Evolutionary conservation across 2,113 vertebrate genomes (phyloP), one percentile per base, ranked within the genome.

Genomic region (Athene cunicularia): DNA sequence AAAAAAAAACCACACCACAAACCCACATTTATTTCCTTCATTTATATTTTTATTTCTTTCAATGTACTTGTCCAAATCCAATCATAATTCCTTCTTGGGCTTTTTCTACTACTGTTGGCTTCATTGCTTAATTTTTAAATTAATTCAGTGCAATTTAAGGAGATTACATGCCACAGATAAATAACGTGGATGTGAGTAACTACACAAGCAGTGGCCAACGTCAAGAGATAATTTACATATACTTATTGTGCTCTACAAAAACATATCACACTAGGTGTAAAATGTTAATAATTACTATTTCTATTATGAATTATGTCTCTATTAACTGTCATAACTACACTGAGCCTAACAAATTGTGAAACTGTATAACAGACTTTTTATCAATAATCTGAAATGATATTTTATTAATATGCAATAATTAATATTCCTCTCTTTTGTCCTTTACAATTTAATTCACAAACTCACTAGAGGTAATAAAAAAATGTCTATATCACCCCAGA

Each of bases 31-130:
- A 66, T 81, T 84, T 59, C 60, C 23, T 86, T 91, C 55, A 23
- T 74, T 91, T 90, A 58, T 93, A 67, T 92, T 80, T 92, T 76
- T 53, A 14, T 72, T 91, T 91, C 33, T 73, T 93, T 93, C 59
- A 73, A 8, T 24, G 26, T 66, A 33, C 50, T 86, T 93, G 62
- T 91, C 50, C 28, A 86, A 62, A 89, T 88, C 35, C 33, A 93
- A 83, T 47, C n/a, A 67, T 32, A 74, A 71, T 67, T 86, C 2
- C 24, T 53, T 77, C 67, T 53, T 93, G 19, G 1, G 2, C 24
- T 83, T 90, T 85, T 86, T 66, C 55, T 74, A 45, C 10, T 11
- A 50, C 16, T 50, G 37, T 47, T 23, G 2, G 56, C 49, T 80
- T 73, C 66, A 18, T 83, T 80, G 26, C 12, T 30, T 74, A 30